These are phyloP conservation scores for Falco novaeseelandiae DNA, from an alignment of 2,797 vertebrate genomes.

Conservation along the genomic window DNA sequence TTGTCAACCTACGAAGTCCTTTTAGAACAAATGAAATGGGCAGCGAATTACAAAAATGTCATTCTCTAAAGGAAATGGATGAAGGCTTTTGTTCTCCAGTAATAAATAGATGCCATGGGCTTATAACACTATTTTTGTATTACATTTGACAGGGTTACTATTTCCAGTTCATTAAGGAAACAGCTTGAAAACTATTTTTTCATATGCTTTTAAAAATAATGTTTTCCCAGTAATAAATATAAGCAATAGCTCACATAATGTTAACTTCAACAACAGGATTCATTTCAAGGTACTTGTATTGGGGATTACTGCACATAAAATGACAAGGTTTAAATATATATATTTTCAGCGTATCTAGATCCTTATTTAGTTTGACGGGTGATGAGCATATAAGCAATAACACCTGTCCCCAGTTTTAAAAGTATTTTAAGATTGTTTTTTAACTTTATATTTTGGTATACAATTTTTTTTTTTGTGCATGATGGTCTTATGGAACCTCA, in stretches of 20 bases:
- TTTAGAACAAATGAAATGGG: conserved; percentile 86
- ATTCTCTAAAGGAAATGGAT: conserved; percentile 86
- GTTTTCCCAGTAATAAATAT: conserved; percentile 73
- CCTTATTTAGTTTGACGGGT: not conserved
- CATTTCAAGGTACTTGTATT: conserved; percentile 46
- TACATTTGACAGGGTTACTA: conserved; percentile 83
- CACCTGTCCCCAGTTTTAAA: not conserved
- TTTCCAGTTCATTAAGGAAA: conserved; percentile 84
- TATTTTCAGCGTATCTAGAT: conserved; percentile 19
- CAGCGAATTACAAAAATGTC: conserved; percentile 86
- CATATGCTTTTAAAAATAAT: conserved; percentile 79
- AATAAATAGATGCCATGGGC: conserved; percentile 83
- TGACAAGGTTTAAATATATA: conserved; percentile 11
- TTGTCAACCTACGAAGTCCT: conserved; percentile 84
- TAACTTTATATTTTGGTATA: not conserved
- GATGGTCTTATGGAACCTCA: conserved; percentile 62
- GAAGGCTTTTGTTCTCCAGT: conserved; percentile 83
- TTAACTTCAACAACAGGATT: conserved; percentile 53
- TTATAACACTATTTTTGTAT: conserved; percentile 84
- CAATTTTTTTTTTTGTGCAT: conserved; percentile 47
- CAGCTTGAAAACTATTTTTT: conserved; percentile 80
- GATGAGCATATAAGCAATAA: conserved; percentile 10
- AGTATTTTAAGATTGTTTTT: not conserved
- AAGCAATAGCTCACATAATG: conserved; percentile 57
- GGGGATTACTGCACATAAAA: conserved; percentile 20